Base-by-base conservation (phyloP, 2,888 invertebrate genomes). In the Trissoscelio sp. region DNA sequence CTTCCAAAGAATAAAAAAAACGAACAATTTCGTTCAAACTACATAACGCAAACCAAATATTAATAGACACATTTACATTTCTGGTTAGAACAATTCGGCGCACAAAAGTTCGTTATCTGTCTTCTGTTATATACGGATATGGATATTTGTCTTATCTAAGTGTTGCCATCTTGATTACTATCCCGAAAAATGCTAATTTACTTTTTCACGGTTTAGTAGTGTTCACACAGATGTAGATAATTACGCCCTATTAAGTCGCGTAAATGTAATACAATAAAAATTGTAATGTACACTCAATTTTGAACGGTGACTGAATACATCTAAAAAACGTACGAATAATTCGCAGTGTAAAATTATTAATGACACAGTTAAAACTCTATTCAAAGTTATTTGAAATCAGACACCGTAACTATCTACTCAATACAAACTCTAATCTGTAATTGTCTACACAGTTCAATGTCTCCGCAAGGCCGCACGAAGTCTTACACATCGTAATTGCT, bases 381-480 rank as follows among this genome's bases (percentile, higher is more conserved):
- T 48, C 37, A 7, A 14, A 60, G 62, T 73, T 28, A 44, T 42
- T 24, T 18, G 62, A 37, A 62, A 60, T 53, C 58, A 12, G 64
- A 44, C 42, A 73, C 46, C 66, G 75, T 67, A 16, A 42, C 51
- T 67, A 67, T 74, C 74, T 46, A 20, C 6, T 18, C 64, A 22
- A 73, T 62, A 16, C 53, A 55, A 53, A 73, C 11, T 42, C 64
- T 57, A 57, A 74, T 74, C 64, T 48, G 57, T 73, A 55, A 62
- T 73, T 73, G 62, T 73, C 70, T 42, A 70, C 28, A 48, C 74
- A 48, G 74, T 74, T 74, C 64, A 64, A 74, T 66, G 64, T 74
- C 74, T 74, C 16, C 22, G 31, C 73, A 74, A 74, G 62, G 73
- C 62, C 64, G 55, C 62, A 3, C 4, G 24, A 60, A 60, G 42